phyloP scores from a whole-genome alignment of 2,888 invertebrate genomes.

The Mythimna vitellina region DNA sequence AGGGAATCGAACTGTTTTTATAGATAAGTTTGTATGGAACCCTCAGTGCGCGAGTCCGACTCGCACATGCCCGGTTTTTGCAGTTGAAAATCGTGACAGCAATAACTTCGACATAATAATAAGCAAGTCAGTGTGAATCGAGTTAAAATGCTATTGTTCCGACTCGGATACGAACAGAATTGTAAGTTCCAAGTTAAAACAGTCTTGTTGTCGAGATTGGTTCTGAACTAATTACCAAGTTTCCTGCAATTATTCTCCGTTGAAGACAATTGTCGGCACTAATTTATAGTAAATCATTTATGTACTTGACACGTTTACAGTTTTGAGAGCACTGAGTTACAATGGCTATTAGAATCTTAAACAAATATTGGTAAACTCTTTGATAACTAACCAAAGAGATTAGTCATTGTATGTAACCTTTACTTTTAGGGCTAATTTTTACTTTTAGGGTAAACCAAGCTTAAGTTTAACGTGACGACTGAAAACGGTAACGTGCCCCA shows the following conservation, averaged over 20 bases:
- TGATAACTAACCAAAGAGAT: too few species aligned
- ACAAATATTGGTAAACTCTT: not conserved
- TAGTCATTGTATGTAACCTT: too few species aligned
- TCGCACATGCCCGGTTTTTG: not conserved
- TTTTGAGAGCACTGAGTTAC: slow-evolving; percentile 1
- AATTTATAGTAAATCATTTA: slow-evolving; percentile 12
- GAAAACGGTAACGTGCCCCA: too few species aligned
- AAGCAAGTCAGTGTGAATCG: slow-evolving; percentile 17
- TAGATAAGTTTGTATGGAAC: too few species aligned
- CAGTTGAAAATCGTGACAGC: not conserved
- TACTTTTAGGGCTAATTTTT: not conserved
- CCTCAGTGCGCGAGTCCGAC: too few species aligned
- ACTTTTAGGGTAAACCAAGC: too few species aligned
- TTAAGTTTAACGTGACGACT: too few species aligned
- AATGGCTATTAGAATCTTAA: not conserved
- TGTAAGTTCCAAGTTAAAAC: slow-evolving; percentile 38
- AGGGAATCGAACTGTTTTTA: too few species aligned
- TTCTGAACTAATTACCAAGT: slow-evolving; percentile 38
- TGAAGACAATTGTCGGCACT: slow-evolving; percentile 20
- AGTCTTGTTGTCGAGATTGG: slow-evolving; percentile 36
- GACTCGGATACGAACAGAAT: slow-evolving; percentile 8
- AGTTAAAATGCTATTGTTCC: slow-evolving; percentile 35
- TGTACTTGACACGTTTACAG: slow-evolving; percentile 6
- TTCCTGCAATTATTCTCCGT: slow-evolving; percentile 27
- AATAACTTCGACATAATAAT: not conserved